Conservation (phyloP, 64 coral and sea anemone genomes). For the Montipora capricornis region DNA sequence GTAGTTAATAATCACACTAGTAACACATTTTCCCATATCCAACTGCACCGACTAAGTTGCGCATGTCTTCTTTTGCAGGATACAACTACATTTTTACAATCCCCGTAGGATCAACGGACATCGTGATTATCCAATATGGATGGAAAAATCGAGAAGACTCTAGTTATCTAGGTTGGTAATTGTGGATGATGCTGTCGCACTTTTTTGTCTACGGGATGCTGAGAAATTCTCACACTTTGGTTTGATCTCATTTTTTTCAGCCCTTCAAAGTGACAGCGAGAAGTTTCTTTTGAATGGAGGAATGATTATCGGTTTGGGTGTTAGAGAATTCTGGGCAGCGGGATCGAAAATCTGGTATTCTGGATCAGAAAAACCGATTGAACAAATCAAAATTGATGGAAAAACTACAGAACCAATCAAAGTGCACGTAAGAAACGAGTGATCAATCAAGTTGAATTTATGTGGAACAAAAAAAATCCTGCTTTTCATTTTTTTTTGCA, state of each 20-base stretch:
- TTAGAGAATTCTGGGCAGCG: constrained; percentile 45
- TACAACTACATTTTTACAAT: constrained; percentile 85
- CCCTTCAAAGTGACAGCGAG: constrained; percentile 11
- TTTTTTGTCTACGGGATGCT: background rate
- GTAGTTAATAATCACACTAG: background rate
- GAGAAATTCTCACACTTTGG: background rate
- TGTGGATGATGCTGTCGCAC: background rate
- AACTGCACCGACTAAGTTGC: background rate
- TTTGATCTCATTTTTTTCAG: background rate
- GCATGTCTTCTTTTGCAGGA: constrained; percentile 30
- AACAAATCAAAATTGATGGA: constrained; percentile 81
- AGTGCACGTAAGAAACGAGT: constrained; percentile 61
- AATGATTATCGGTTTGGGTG: constrained; percentile 63
- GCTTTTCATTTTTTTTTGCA: background rate
- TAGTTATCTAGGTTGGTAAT: constrained; percentile 75
- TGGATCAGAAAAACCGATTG: constrained; percentile 68
- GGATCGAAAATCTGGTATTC: constrained; percentile 88
- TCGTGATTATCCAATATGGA: constrained; percentile 74
- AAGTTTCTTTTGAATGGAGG: constrained; percentile 81
- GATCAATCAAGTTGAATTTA: background rate
- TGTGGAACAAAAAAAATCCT: background rate
- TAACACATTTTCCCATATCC: background rate
- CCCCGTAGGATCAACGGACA: constrained; percentile 69
- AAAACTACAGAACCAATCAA: constrained; percentile 73
- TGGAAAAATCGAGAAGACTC: constrained; percentile 53